A percentile compares a stretch with the other conserved stretches of the same genome.
These are phyloP conservation scores for Lepidurus packardi DNA, from an alignment of 1,140 invertebrate species.

Conservation along the genomic window DNA sequence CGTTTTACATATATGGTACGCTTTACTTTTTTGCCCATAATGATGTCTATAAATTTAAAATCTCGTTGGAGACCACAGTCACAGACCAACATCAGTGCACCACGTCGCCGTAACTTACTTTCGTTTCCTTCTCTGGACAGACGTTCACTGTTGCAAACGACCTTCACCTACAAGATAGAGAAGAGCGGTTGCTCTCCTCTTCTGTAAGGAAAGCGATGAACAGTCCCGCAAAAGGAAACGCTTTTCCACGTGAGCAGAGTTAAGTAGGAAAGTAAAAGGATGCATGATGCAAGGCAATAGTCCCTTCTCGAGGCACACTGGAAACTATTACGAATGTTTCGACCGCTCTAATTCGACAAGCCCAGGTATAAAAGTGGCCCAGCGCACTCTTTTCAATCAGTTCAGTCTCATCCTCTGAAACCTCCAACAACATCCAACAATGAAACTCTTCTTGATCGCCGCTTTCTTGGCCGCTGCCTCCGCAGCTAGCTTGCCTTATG, in stretches of 20 bases:
- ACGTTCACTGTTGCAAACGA: background rate
- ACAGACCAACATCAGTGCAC: too few relatives aligned
- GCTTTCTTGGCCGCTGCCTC: conserved; percentile 28
- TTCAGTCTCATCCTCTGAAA: background rate
- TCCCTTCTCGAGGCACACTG: background rate
- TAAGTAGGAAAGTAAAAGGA: background rate
- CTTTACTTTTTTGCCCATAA: too few relatives aligned
- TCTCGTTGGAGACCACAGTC: too few relatives aligned
- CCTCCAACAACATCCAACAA: background rate
- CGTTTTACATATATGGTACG: too few relatives aligned
- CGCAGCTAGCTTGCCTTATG: background rate
- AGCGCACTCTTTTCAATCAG: background rate
- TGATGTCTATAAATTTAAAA: too few relatives aligned
- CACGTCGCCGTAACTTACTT: too few relatives aligned
- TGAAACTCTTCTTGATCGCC: conserved; percentile 24
- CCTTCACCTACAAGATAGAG: background rate
- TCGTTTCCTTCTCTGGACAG: background rate
- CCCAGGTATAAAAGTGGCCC: background rate
- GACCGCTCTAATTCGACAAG: background rate
- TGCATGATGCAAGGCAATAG: background rate
- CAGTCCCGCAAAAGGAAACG: background rate
- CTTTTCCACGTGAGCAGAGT: background rate
- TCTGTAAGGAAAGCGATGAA: conserved; percentile 5
- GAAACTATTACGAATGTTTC: background rate
- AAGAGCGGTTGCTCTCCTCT: background rate